Percentiles rank a stretch among this genome's conserved stretches.
Evolutionary conservation across 2,113 vertebrate species (phyloP).

Genomic region (Forbesichthys agassizii): DNA sequence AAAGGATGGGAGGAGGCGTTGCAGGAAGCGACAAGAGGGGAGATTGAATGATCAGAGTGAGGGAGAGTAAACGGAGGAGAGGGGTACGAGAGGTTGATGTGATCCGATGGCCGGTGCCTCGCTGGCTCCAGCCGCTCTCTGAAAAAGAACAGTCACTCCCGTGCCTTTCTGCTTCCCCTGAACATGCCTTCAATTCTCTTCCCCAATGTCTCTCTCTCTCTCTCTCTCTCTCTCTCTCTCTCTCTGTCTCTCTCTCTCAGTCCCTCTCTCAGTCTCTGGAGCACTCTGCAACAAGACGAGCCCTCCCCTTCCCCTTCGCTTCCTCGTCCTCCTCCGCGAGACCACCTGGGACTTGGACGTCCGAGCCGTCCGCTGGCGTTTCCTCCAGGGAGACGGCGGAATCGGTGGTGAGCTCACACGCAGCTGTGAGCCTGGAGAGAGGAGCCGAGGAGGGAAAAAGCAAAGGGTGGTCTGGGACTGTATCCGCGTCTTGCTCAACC

Average conservation of each 20-base stretch:
- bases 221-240: slow-evolving; percentile 30
- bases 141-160: slow-evolving; percentile 58
- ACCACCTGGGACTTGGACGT: slow-evolving; percentile 63
- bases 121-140: slow-evolving; percentile 58
- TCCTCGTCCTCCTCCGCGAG: slow-evolving; percentile 28
- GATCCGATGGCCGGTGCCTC: slow-evolving; percentile 58
- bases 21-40: slow-evolving; percentile 22
- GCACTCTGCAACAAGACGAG: slow-evolving; percentile 44
- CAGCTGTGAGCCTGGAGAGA: slow-evolving; percentile 60
- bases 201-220: slow-evolving; percentile 52
- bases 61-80: slow-evolving; percentile 31
- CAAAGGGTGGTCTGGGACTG: slow-evolving; percentile 68
- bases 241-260: slow-evolving; percentile 7
- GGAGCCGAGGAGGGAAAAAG: slow-evolving; percentile 31
- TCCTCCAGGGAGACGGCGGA: slow-evolving; percentile 62
- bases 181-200: slow-evolving; percentile 66
- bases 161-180: slow-evolving; percentile 58
- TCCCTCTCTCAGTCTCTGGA: slow-evolving; percentile 6
- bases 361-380: slow-evolving; percentile 59
- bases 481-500: slow-evolving; percentile 58
- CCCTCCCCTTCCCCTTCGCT: slow-evolving; percentile 13
- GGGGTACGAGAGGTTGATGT: slow-evolving; percentile 48
- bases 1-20: slow-evolving; percentile 37
- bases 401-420: slow-evolving; percentile 69
- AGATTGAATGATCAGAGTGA: slow-evolving; percentile 31